A percentile compares a stretch with the other conserved stretches of the same genome.
phyloP scores from a whole-genome alignment of 2,113 vertebrate species.

The Cochlearius cochlearius region DNA sequence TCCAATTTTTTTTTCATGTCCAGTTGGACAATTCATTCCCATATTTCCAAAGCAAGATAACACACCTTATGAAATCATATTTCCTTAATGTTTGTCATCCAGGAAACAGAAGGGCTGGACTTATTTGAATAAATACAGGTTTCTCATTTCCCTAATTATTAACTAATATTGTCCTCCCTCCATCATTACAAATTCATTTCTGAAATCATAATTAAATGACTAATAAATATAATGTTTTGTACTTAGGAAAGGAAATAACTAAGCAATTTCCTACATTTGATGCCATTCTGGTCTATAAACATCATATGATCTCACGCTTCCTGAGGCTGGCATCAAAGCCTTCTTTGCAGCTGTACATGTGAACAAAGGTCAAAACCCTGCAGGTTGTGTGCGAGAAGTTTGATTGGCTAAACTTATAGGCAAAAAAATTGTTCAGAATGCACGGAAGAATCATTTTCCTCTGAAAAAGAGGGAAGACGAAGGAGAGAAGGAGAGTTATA shows the following conservation, averaged over 20 bases:
- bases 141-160: constrained; percentile 66
- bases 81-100: constrained; percentile 42
- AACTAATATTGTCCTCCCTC: constrained; percentile 36
- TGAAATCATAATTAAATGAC: constrained; percentile 63
- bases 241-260: constrained; percentile 57
- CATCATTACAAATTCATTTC: constrained; percentile 49
- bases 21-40: not conserved
- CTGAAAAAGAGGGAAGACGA: not conserved
- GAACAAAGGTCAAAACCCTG: not conserved
- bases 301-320: not conserved
- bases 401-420: not conserved
- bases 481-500: not conserved
- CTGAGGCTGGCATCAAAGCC: not conserved
- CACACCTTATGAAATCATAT: constrained; percentile 46
- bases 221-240: constrained; percentile 55
- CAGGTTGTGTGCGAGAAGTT: not conserved
- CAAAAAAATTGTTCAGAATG: not conserved
- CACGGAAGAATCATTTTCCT: not conserved
- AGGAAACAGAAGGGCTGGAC: constrained; percentile 48
- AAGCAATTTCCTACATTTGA: constrained; percentile 34
- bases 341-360: not conserved
- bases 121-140: constrained; percentile 56
- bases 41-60: not conserved
- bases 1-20: not conserved
- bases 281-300: constrained; percentile 21